Base-by-base conservation (phyloP, 2,113 vertebrate species). In the Chaenocephalus aceratus region DNA sequence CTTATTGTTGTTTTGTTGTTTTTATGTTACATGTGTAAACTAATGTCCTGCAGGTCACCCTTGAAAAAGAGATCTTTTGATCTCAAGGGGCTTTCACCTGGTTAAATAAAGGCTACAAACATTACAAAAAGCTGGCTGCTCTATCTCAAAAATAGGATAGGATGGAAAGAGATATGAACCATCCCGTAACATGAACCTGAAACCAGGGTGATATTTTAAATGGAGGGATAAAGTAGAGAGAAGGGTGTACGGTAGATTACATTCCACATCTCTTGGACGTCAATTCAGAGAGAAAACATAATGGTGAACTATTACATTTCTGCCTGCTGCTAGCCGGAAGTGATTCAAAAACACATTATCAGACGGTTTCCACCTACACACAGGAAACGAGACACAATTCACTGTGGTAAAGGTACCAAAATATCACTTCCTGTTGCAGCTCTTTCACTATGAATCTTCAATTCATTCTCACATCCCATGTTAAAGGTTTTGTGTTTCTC, bases 401-500 rank as follows among this genome's bases (percentile, higher is more conserved):
- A 2, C 23, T 72, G 83, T 16, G 62, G 87, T 72, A 7, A 53
- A 18, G 64, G 8, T 9, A 82, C 77, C 36, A 21, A 82, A 68
- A 76, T 76, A 74, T 72, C 82, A 78, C 79, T 90, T 93, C 87
- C 89, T 90, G 78, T 68, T 82, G 62, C 60, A 78, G 71, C 48
- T 49, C 13, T 12, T 23, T 46, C 26, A 44, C 36, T 10, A 13
- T 6, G 18, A 52, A 56, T 16, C 45, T 41, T 6, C 4, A 13
- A 53, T 30, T 58, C 6, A 34, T 72, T 36, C 44, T n/a, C 23
- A 49, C 54, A 34, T n/a, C 6, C 10, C 34, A 26, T 18, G 14
- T 13, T 12, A 9, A 10, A 30, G 30, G 21, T 46, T 46, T 46
- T 60, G 36, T 44, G 21, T 9, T 1, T 75, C 36, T 45, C 12